Base-by-base conservation (phyloP, 2,888 invertebrate genomes). In the Plutella xylostella region DNA sequence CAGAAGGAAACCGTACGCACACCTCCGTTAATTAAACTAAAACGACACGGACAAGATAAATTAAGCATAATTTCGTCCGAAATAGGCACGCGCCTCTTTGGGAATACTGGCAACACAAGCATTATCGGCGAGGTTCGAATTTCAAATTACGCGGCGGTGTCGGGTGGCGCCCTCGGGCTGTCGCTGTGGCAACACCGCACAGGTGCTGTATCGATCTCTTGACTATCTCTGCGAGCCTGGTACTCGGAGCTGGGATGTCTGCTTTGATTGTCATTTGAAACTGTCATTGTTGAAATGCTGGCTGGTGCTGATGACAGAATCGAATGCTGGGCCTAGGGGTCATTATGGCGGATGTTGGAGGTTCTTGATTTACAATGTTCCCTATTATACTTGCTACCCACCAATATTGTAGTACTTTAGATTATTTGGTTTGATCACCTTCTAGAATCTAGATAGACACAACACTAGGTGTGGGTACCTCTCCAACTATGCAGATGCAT, bases 131-230 rank as follows among this genome's bases (percentile, higher is more conserved):
- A 59, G 73, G 66, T 71, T 82, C 82, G 70, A 70, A 80, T 83
- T 79, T 79, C 82, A 82, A 83, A 82, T 83, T 80, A 78, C 80
- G 80, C 74, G 71, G 62, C 55, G 73, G 82, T 77, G 76, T 82
- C 82, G 74, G 72, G 55, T 82, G 63, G 72, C 79, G 72, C 80
- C 78, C 79, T 72, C 71, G 54, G 59, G 78, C 80, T 65, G 76
- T 74, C 61, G 63, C 68, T 63, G 76, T 65, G 71, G 79, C 80
- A 42, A 31, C 41, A 43, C 42, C 37, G 68, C 65, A 72, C 82
- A 82, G 82, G 80, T 82, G 78, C 72, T 63, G 68, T 70, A 80
- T 80, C 69, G 80, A 82, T 80, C 73, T 67, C 56, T 57, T 49
- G 48, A 51, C 47, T 53, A 54, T 53, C 58, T 63, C 59, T 68